Evolutionary conservation across 1,140 invertebrate species (phyloP), one percentile per base, ranked within the genome.

Genomic region (Drosophila truncata): DNA sequence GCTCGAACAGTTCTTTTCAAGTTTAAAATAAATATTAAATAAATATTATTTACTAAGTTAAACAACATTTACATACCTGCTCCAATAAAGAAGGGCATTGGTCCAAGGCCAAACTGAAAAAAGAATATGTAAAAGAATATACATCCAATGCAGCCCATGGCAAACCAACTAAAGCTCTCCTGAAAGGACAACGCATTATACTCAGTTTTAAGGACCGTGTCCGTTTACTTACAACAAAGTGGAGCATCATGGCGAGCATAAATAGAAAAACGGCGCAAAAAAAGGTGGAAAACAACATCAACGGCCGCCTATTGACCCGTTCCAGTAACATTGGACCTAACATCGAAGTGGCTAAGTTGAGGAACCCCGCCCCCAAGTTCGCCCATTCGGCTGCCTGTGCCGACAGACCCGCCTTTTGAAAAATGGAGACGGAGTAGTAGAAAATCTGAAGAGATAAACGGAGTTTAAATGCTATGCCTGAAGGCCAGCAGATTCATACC

Each of bases 31-130:
- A 23, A 31, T n/a, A 4, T 18, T n/a, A 8, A 7, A 20, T 20
- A 10, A 44, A 41, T 8, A n/a, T 35, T 6, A 23, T 11, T 9
- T 37, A 8, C 14, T 37, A 11, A 11, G 14, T 27, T 29, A 11
- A 18, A n/a, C n/a, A n/a, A n/a, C n/a, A n/a, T n/a, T n/a, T 33
- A 59, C 37, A 9, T 42, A 92, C 91, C 91, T 70, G 91, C 80
- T 29, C 91, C 88, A 75, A 98, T 97, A 80, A 98, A 97, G 93
- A 96, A 98, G 0, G 97, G 97, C 85, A 98, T 97, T 1, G 97
- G 97, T 9, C 96, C 96, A 18, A 97, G 93, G 3, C 97, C 97
- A 47, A 98, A 93, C 20, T 97, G 97, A 82, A 97, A 98, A 71
- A 95, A 95, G 20, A 97, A 93, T n/a, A 98, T 97, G 86, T 96